Base-by-base conservation (phyloP, 2,888 invertebrate genomes). In the Ganaspis brasiliensis region DNA sequence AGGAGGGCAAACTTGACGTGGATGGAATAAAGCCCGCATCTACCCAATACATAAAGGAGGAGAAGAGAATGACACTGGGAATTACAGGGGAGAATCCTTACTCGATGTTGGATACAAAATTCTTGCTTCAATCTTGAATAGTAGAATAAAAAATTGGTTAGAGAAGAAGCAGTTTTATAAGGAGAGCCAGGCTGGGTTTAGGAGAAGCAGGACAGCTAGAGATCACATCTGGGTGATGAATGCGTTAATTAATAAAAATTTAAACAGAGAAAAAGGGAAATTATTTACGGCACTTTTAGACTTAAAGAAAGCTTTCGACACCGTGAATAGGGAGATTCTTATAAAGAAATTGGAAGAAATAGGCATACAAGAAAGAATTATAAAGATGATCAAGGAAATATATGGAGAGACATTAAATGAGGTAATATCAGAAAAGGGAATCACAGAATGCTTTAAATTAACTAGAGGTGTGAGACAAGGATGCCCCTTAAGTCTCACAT, bases 111-210 rank as follows among this genome's bases (percentile, higher is more conserved):
- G 61, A 0, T 77, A 72, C 16, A 77, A 74, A 31, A 2, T 74
- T 12, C 19, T 72, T 0, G 45, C 40, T 10, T 70, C 12, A 12
- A 59, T 77, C 9, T 31, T 77, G 12, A 8, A 31, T 40, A 56
- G 45, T 3, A 63, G 77, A 45, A 12, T 74, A 16, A 63, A 16
- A 16, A 45, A 19, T 6, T 74, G 74, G 57, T 9, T 72, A n/a
- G 77, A 74, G 16, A 2, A 37, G 24, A 0, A 21, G 12, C 35
- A n/a, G n/a, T n/a, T 59, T n/a, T 40, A 61, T 2, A 24, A 21
- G 19, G 73, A 73, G 14, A 73, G 73, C n/a, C 73, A 73, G 9
- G 49, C 73, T 14, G 73, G 73, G 0, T 73, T 59, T n/a, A 59
- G 73, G 31, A 14, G 9, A 12, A 14, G 24, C 0, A 59, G 59